phyloP scores from a whole-genome alignment of 2,113 vertebrate genomes.

The Epinephelus lanceolatus region DNA sequence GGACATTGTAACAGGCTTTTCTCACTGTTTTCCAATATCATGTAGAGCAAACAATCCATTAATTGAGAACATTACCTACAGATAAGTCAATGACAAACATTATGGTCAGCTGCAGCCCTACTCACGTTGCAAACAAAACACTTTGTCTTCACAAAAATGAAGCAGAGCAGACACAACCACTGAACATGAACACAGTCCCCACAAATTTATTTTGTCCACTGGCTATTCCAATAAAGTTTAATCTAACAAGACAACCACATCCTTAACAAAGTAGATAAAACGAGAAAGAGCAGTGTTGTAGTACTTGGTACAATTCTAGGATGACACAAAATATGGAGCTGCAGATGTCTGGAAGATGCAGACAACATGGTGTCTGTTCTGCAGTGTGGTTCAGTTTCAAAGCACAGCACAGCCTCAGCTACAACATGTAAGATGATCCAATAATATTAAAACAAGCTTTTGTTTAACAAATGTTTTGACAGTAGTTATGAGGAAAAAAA shows the following conservation, averaged over 20 bases:
- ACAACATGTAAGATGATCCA: background rate
- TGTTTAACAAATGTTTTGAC: background rate
- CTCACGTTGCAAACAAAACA: background rate
- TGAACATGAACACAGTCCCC: too few relatives aligned
- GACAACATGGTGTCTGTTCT: background rate
- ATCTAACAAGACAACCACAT: background rate
- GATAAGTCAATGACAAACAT: too few relatives aligned
- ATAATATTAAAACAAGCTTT: background rate
- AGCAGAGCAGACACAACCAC: too few relatives aligned
- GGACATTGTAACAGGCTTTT: too few relatives aligned
- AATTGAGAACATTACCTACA: too few relatives aligned
- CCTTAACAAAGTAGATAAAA: background rate
- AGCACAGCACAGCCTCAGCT: background rate
- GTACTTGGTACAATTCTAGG: too few relatives aligned
- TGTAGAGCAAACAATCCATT: too few relatives aligned
- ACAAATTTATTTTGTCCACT: too few relatives aligned
- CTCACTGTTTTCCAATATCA: too few relatives aligned
- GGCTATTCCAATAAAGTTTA: too few relatives aligned
- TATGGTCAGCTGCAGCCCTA: too few relatives aligned
- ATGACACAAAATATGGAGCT: background rate
- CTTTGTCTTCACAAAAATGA: too few relatives aligned
- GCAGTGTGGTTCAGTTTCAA: background rate
- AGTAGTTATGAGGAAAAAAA: background rate
- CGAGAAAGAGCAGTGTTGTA: background rate
- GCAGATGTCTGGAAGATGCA: background rate